Evolutionary conservation across 2,113 vertebrate species (phyloP).

Genomic region (Amazona vittata): DNA sequence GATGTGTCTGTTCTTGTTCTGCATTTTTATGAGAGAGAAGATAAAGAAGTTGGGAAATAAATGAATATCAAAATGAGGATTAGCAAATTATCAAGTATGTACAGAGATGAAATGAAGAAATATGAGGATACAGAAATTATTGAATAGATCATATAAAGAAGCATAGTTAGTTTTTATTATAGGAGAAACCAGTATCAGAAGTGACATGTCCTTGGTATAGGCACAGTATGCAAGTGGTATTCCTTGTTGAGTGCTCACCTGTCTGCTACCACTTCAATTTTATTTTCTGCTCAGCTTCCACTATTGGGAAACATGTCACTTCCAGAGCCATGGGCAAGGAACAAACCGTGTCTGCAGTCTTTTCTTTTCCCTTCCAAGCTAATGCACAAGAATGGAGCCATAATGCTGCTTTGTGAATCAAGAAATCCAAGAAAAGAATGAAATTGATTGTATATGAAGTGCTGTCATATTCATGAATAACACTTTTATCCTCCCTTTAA

Average conservation of each 20-base stretch:
- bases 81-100: not conserved
- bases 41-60: not conserved
- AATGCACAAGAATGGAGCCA: conserved; percentile 41
- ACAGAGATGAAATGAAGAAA: not conserved
- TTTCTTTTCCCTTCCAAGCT: conserved; percentile 43
- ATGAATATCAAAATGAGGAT: not conserved
- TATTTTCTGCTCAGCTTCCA: conserved; percentile 14
- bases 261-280: conserved; percentile 25
- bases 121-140: not conserved
- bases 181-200: not conserved
- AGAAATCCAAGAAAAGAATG: conserved; percentile 34
- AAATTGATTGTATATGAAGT: conserved; percentile 54
- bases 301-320: not conserved
- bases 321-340: conserved; percentile 30
- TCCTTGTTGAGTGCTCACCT: not conserved
- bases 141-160: not conserved
- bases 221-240: not conserved
- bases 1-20: not conserved
- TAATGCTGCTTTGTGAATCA: conserved; percentile 51
- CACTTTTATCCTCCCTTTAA: not conserved
- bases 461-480: conserved; percentile 45
- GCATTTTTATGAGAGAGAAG: not conserved
- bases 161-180: not conserved
- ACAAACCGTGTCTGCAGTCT: not conserved
- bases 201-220: not conserved